phyloP scores from a whole-genome alignment of 2,888 invertebrate species.

The Rotaria macrura region DNA sequence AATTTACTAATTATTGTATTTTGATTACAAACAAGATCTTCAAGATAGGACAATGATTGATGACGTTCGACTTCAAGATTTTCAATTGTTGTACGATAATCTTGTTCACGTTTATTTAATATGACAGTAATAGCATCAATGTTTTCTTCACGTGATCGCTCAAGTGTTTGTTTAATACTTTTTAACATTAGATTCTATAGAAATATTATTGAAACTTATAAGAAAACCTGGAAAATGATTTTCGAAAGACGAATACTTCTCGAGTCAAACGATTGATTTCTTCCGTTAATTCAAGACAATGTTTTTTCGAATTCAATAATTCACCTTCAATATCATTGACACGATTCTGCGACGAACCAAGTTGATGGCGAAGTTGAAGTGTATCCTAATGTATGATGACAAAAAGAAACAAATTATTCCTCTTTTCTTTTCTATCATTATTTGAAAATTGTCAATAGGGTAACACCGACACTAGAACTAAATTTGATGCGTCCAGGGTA shows the following conservation, averaged over 20 bases:
- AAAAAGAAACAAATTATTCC: neutral
- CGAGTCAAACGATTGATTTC: neutral
- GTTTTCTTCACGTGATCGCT: constrained; percentile 4
- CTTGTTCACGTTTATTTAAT: constrained; percentile 9
- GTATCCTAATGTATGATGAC: neutral
- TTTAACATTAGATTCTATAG: neutral
- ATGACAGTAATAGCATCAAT: neutral
- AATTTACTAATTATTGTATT: constrained; percentile 13
- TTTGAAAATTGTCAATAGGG: too few species aligned
- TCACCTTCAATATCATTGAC: constrained; percentile 8
- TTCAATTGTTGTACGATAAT: neutral
- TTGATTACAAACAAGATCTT: constrained; percentile 17
- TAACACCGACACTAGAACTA: too few species aligned
- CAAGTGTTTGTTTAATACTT: neutral
- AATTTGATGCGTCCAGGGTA: too few species aligned
- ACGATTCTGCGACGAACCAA: neutral
- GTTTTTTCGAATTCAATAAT: neutral
- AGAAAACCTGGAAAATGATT: too few species aligned
- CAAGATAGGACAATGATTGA: neutral
- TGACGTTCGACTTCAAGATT: neutral
- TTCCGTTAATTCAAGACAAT: constrained; percentile 17
- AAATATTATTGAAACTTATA: too few species aligned
- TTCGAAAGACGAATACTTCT: too few species aligned
- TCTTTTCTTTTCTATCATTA: neutral
- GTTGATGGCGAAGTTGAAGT: constrained; percentile 8